Conservation (phyloP, 2,113 vertebrate species). For the Chunga burmeisteri region DNA sequence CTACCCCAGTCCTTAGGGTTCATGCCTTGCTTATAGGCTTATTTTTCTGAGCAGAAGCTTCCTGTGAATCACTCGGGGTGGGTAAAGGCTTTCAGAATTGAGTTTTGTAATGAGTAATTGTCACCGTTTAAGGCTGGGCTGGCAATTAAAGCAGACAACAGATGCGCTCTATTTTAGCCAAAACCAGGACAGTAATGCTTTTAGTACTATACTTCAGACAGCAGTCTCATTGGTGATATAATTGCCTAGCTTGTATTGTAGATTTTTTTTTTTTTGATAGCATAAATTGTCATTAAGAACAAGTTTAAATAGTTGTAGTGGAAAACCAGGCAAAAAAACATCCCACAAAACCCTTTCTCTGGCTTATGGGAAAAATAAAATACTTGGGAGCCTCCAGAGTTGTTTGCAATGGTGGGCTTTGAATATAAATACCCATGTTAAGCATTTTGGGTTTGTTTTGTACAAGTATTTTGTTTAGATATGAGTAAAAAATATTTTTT, state of each 20-base stretch:
- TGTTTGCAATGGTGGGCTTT: not conserved
- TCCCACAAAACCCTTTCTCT: not conserved
- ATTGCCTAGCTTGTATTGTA: not conserved
- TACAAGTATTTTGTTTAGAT: not conserved
- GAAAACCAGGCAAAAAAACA: accelerated
- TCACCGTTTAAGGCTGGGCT: too few species aligned
- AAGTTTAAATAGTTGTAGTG: not conserved
- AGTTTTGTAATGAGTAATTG: not conserved
- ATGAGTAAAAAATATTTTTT: not conserved
- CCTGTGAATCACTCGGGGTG: not conserved
- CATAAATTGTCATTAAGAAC: not conserved
- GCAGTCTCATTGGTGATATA: not conserved
- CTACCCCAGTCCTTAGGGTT: not conserved
- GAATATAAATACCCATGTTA: not conserved
- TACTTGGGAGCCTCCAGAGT: not conserved
- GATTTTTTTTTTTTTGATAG: not conserved
- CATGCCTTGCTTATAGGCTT: not conserved
- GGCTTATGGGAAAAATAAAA: not conserved
- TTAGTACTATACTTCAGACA: not conserved
- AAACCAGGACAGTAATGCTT: not conserved
- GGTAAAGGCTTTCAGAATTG: not conserved
- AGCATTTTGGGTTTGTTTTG: not conserved
- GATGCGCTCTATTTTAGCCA: too few species aligned
- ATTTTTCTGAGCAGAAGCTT: not conserved
- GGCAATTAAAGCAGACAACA: too few species aligned